Base-by-base conservation (phyloP, 2,797 vertebrate species). In the Lepus townsendii region DNA sequence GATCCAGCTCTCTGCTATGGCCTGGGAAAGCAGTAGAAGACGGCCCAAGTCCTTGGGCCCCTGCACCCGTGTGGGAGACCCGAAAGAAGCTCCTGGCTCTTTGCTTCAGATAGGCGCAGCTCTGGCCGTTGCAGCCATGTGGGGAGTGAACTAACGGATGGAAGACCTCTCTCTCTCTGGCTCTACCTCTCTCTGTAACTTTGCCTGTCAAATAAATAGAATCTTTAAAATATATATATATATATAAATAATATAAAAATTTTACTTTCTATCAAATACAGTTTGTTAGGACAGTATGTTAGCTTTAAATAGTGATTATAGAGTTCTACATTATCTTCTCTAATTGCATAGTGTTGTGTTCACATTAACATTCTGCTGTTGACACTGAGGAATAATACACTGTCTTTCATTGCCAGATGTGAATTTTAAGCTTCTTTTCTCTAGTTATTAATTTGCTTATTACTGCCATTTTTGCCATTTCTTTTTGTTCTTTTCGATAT, bases 391-490 rank as follows among this genome's bases (percentile, higher is more conserved):
- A 9, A 76, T 83, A 38, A 89, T 66, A n/a, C 27, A 57, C 30
- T 86, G 63, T 63, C 72, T 84, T 88, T 91, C 38, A 54, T 20
- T 79, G 9, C 65, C 1, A 5, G 78, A 62, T 83, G 22, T 78
- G 69, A 91, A 65, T 87, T 91, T 91, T 27, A 42, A 72, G 24
- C 22, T 65, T 83, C 38, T 93, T 66, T 19, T 4, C 20, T 62
- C 0, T 90, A 62, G 91, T 87, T 90, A 20, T 83, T 85, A 91
- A 85, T 11, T 75, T 86, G 17, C 27, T 88, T 83, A 8, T 35
- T 90, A 27, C 79, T 87, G 13, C 62, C 27, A 42, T 88, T 94
- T 94, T 94, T 86, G 60, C 66, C 30, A 71, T 83, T 95, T 93
- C 54, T 93, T 85, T 52, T 22, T 42, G 14, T 82, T 73, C 8